Conservation (phyloP, 2,797 vertebrate genomes). For the Morelia viridis region DNA sequence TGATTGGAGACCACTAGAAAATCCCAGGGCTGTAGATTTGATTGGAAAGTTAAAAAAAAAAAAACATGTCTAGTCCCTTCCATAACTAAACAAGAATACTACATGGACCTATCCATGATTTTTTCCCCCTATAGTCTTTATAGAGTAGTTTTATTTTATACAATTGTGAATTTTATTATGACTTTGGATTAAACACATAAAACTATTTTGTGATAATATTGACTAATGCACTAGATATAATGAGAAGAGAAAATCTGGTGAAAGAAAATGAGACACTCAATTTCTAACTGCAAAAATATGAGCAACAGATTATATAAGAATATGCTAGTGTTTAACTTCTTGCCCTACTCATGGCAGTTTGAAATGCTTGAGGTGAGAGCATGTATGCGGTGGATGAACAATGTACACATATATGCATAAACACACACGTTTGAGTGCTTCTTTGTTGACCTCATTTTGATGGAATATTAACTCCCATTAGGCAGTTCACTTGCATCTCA, state of each 20-base stretch:
- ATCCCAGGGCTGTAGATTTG: background rate
- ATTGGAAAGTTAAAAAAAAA: background rate
- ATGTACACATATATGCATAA: conserved; percentile 1
- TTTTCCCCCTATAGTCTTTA: background rate
- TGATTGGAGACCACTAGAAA: background rate
- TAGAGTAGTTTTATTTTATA: background rate
- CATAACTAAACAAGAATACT: background rate
- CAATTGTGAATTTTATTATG: background rate
- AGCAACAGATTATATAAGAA: background rate
- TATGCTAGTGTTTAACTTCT: background rate
- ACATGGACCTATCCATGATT: background rate
- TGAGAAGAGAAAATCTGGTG: background rate
- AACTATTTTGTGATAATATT: background rate
- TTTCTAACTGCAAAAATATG: conserved; percentile 27
- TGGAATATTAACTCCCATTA: conserved; percentile 60
- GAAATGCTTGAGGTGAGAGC: conserved; percentile 49
- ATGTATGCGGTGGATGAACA: conserved; percentile 14
- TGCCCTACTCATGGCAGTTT: conserved; percentile 20
- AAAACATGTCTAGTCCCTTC: background rate
- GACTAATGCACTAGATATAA: background rate
- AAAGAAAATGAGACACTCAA: background rate
- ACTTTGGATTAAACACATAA: background rate
- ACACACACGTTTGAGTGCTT: conserved; percentile 49
- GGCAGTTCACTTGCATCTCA: conserved; percentile 64
- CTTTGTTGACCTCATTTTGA: conserved; percentile 66